Conservation (phyloP, 2,888 invertebrate species). For the Apoderus coryli region DNA sequence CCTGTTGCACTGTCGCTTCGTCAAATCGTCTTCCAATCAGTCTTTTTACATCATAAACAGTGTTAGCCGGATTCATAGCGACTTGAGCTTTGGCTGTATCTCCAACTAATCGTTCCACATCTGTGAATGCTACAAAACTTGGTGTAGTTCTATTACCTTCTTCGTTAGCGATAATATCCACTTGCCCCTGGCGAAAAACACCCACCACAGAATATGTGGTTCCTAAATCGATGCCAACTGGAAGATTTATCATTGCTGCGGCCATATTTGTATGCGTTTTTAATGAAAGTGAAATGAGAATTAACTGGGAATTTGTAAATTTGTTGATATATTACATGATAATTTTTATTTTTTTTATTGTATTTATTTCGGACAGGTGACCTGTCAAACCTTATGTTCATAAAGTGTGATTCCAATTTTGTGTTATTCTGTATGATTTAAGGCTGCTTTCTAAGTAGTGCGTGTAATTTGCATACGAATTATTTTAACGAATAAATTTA, state of each 20-base stretch:
- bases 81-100: slow-evolving; percentile 34
- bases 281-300: no score
- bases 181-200: slow-evolving; percentile 24
- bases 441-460: no score
- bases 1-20: slow-evolving; percentile 46
- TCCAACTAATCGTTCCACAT: slow-evolving; percentile 35
- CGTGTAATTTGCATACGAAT: no score
- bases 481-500: no score
- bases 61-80: slow-evolving; percentile 37
- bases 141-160: slow-evolving; percentile 81
- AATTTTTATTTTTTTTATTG: no score
- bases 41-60: slow-evolving; percentile 43
- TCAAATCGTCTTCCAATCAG: slow-evolving; percentile 49
- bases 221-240: slow-evolving; percentile 16
- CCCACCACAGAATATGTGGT: slow-evolving; percentile 17
- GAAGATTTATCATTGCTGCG: slow-evolving; percentile 8
- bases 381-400: no score
- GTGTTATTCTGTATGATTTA: no score
- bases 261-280: no score
- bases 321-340: no score
- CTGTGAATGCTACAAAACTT: slow-evolving; percentile 74
- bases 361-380: no score
- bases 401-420: no score
- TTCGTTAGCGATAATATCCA: slow-evolving; percentile 79
- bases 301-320: no score